Base-by-base conservation (phyloP, 1,140 invertebrate species). In the Cryptotermes secundus region DNA sequence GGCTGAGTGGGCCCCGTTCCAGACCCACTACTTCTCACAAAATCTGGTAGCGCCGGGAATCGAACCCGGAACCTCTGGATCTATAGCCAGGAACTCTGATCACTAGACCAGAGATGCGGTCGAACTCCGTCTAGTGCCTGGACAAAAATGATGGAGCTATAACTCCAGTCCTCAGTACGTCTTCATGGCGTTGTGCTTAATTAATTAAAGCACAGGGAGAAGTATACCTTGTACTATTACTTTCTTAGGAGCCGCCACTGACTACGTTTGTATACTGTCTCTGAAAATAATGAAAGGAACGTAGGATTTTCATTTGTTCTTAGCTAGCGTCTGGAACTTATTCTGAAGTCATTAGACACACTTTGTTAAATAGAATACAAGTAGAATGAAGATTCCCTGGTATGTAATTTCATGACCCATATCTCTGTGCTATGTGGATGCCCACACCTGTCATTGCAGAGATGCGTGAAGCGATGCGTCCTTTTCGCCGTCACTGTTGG, bases 281-380 rank as follows among this genome's bases (percentile, higher is more conserved):
- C 26, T 72, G 59, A 31, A 72, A 72, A 72, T 72, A 72, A 72
- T 72, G 59, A n/a, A 31, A 31, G 59, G n/a, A 72, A 31, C 59
- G 9, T 72, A 4, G 14, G 26, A n/a, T 72, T 72, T 72, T 72
- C n/a, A 72, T 72, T 72, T 72, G 26, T 72, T 72, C 26, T 72
- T 72, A 72, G 59, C 59, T 72, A 72, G n/a, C 59, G n/a, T 72
- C 26, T 72, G 59, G 26, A 72, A 31, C 59, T 72, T 31, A 72
- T 2, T 31, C 59, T 72, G 59, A 31, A 72, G 26, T 72, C 59
- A 72, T 72, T 72, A 72, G 59, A 72, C 59, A 72, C 59, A 72
- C 26, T 72, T 72, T 72, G 59, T 72, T 72, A 72, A 72, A 72
- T 72, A 72, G 59, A 72, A 72, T 72, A 72, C n/a, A n/a, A n/a